Base-by-base conservation (phyloP, 2,113 vertebrate species). In the Ornithorhynchus anatinus region DNA sequence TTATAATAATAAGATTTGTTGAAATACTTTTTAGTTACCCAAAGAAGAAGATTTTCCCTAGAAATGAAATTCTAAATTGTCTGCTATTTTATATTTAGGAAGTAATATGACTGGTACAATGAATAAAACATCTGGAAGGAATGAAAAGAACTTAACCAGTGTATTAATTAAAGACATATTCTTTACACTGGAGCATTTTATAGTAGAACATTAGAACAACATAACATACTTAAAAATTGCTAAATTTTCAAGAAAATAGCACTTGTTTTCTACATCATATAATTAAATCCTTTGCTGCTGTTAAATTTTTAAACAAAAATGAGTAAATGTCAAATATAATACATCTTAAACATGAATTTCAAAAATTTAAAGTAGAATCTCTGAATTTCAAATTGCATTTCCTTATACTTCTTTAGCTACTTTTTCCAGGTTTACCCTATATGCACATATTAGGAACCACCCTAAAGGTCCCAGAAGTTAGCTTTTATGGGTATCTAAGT, bases 71-170 rank as follows among this genome's bases (percentile, higher is more conserved):
- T 53, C 20, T 45, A 1, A 22, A 59, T 27, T 72, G 51, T 63
- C 57, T 70, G 45, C 1, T 52, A 10, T 51, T 75, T 59, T 35
- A 67, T 59, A 4, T 14, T 73, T 75, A 48, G 60, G 20, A 58
- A 59, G 23, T 38, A 45, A 38, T 64, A 14, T 59, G 8, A 17
- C 29, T 70, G 59, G 4, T 13, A 67, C 62, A 64, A 59, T 70
- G 52, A 45, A 72, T 15, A 31, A 77, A 84, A 71, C 40, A 37
- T 44, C 50, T 77, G 8, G 25, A 58, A 83, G 80, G 74, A 56
- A 52, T 8, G 29, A 67, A 79, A 77, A 37, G 17, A 16, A 19
- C 22, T 15, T 53, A 43, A 59, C 35, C 42, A 15, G 0, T 66
- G 80, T 79, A 80, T 77, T 82, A 87, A 77, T 23, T 3, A 47